Evolutionary conservation across 2,113 vertebrate species (phyloP), one percentile per base, ranked within the genome.

Genomic region (Cichladusa arquata): DNA sequence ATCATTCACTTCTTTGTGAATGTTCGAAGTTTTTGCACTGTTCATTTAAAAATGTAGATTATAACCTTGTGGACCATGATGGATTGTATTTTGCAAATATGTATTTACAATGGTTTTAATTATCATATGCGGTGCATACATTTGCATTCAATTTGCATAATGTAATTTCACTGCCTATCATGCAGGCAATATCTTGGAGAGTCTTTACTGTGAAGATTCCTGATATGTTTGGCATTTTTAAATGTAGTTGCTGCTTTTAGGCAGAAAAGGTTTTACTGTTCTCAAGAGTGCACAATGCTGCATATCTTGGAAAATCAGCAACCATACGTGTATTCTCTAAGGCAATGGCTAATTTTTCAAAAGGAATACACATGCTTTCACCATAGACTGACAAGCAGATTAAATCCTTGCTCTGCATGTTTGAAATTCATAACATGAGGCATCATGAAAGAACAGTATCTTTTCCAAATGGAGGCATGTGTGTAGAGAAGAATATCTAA

Each of bases 61-160:
- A 93, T 82, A 97, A 93, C 94, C 88, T 97, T 38, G 15, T 50
- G 71, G 95, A 84, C 83, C 67, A 65, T 81, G 84, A 95, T 31
- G 67, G 77, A 93, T 95, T 92, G 72, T 92, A 89, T 95, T 97
- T 96, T 95, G 83, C 88, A 95, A 97, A 97, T 92, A 95, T 28
- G 54, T 92, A 65, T 94, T 95, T 93, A 80, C 72, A 69, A 88
- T 94, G 47, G 82, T 86, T 87, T 93, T 96, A 86, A 96, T 95
- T 96, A 93, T 92, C 19, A 2, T 86, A 77, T 86, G 54, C 0
- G 0, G 8, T 84, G 81, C 61, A 95, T 97, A 92, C 54, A 97
- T 97, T 96, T 97, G 79, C 94, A 95, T 92, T 31, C 2, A 64
- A 88, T 95, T 93, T 94, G 20, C 93, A 95, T 96, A 95, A 96